Conservation (phyloP, 2,113 vertebrate genomes). For the Sialia sialis region DNA sequence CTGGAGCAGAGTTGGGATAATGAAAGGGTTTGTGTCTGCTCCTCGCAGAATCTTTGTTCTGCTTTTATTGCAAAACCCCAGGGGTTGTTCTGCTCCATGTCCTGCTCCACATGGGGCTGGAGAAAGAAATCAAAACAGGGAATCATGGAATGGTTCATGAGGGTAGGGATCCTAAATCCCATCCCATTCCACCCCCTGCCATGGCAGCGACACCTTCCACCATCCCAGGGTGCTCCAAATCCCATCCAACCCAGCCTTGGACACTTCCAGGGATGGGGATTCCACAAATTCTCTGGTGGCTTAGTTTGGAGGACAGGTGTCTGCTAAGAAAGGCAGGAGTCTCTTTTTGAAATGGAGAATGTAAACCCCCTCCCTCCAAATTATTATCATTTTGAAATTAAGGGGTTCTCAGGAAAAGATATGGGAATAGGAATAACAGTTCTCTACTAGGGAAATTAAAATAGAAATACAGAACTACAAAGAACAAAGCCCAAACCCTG, state of each 20-base stretch:
- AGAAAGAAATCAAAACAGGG: accelerated
- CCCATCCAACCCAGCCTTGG: accelerated
- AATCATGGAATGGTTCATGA: accelerated
- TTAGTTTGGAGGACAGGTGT: too few relatives aligned
- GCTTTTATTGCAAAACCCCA: neutral
- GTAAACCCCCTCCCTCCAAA: too few relatives aligned
- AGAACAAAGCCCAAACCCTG: too few relatives aligned
- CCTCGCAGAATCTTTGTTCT: neutral
- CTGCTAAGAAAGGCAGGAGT: too few relatives aligned
- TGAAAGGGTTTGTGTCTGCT: neutral
- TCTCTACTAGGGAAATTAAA: too few relatives aligned
- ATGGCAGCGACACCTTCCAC: neutral
- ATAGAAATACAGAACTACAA: too few relatives aligned
- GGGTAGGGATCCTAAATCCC: neutral
- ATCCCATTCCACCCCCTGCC: neutral
- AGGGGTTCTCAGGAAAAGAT: too few relatives aligned
- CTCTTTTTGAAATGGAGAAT: too few relatives aligned
- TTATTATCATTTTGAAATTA: too few relatives aligned
- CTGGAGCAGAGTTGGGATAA: neutral
- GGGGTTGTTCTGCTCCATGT: neutral
- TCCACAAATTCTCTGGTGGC: neutral
- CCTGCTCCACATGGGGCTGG: accelerated
- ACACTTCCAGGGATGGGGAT: neutral
- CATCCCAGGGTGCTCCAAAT: neutral
- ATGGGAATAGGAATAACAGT: too few relatives aligned